Conservation (phyloP, 1,140 invertebrate species). For the Drosophila bocqueti region DNA sequence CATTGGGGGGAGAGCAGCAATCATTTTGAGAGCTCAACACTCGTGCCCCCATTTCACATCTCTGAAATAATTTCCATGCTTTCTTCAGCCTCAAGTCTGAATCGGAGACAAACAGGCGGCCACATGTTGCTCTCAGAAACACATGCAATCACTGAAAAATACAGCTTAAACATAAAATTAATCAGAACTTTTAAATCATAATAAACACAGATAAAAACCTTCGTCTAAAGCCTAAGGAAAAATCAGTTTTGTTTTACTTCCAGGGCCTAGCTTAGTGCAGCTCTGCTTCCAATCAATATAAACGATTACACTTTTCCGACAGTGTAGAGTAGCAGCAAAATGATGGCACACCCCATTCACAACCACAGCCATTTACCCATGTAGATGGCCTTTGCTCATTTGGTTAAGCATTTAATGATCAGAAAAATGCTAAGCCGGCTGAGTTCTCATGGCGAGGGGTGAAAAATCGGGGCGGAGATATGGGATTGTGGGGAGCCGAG, state of each 20-base stretch:
- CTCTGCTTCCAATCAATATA: background rate
- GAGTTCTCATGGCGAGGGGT: constrained; percentile 15
- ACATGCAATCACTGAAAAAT: constrained; percentile 15
- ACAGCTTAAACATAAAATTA: background rate
- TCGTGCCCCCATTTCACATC: constrained; percentile 48
- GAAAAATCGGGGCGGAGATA: constrained; percentile 5
- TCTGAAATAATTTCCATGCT: constrained; percentile 40
- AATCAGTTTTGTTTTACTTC: background rate
- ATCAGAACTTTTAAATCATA: background rate
- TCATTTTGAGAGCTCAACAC: constrained; percentile 38
- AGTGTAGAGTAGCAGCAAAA: constrained; percentile 14
- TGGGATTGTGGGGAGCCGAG: background rate
- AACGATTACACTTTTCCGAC: background rate
- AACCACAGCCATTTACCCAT: constrained; percentile 26
- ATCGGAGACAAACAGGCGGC: constrained; percentile 23
- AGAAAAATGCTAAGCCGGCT: constrained; percentile 8
- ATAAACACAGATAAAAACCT: no score
- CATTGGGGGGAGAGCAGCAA: constrained; percentile 10
- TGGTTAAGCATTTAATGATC: constrained; percentile 63
- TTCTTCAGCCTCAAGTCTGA: constrained; percentile 34
- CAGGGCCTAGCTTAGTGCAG: background rate
- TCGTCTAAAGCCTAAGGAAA: background rate
- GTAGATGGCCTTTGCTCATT: constrained; percentile 40
- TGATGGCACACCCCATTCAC: constrained; percentile 41
- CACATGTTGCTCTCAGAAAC: constrained; percentile 39